Conservation (phyloP, 2,797 vertebrate species). For the Fistularia tabacaria region DNA sequence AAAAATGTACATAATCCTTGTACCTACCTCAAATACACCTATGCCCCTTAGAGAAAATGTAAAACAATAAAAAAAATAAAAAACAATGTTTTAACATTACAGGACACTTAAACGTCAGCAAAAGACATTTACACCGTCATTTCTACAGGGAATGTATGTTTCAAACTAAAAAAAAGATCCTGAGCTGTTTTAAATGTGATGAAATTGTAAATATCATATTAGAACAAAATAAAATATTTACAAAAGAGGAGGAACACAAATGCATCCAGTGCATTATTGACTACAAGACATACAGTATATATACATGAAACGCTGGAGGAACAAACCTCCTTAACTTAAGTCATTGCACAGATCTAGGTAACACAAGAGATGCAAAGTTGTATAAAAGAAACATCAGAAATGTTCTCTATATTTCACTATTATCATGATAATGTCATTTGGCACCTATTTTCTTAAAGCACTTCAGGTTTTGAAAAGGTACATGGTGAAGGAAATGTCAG, state of each 20-base stretch:
- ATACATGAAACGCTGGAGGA: constrained; percentile 17
- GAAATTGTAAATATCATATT: background rate
- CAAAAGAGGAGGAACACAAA: constrained; percentile 32
- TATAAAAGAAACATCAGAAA: background rate
- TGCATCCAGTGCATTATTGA: constrained; percentile 68
- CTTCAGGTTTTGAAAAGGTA: constrained; percentile 5
- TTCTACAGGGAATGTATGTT: background rate
- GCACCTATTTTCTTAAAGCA: too few relatives aligned
- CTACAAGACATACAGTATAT: constrained; percentile 25
- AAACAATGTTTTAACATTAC: background rate
- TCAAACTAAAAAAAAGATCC: background rate
- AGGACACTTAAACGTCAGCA: background rate
- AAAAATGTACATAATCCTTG: too few relatives aligned
- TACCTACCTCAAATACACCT: too few relatives aligned
- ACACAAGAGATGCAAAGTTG: constrained; percentile 15
- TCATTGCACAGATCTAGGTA: constrained; percentile 44
- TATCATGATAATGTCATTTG: background rate
- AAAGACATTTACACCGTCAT: too few relatives aligned
- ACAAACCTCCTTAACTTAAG: constrained; percentile 25
- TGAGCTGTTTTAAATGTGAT: too few relatives aligned
- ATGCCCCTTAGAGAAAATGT: background rate
- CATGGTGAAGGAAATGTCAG: constrained; percentile 9
- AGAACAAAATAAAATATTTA: background rate
- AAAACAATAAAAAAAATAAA: constrained; percentile 27
- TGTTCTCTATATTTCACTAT: background rate